Percentiles rank a stretch among this genome's conserved stretches.
Evolutionary conservation across 2,888 invertebrate genomes (phyloP).

Genomic region (Diloba caeruleocephala): DNA sequence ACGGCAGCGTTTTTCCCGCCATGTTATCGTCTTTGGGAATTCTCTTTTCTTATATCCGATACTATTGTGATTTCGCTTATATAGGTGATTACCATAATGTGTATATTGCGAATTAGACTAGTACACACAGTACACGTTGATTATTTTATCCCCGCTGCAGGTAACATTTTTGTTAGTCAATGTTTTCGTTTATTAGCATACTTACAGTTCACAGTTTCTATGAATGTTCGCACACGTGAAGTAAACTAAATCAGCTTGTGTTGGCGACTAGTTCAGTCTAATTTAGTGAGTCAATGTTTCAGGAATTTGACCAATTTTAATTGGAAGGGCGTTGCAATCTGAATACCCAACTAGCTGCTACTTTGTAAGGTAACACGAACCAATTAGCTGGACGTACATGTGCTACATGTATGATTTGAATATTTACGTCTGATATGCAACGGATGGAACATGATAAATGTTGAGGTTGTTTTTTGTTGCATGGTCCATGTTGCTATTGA

Average conservation of each 20-base stretch:
- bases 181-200: not conserved
- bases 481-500: too few relatives aligned
- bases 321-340: constrained; percentile 45
- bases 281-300: constrained; percentile 32
- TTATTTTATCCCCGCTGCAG: constrained; percentile 24
- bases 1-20: constrained; percentile 81
- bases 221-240: constrained; percentile 22
- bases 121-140: constrained; percentile 59
- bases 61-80: constrained; percentile 79
- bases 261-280: constrained; percentile 33
- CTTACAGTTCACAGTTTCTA: not conserved
- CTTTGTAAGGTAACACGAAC: constrained; percentile 32
- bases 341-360: constrained; percentile 32
- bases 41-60: constrained; percentile 75
- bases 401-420: constrained; percentile 12
- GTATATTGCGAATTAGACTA: constrained; percentile 67
- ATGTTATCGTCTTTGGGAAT: constrained; percentile 82
- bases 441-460: too few relatives aligned
- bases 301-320: constrained; percentile 46
- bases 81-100: constrained; percentile 81
- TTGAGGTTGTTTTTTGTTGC: too few relatives aligned
- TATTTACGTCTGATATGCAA: not conserved
- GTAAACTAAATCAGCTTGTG: constrained; percentile 40
- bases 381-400: constrained; percentile 20
- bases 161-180: constrained; percentile 10